A percentile compares a stretch with the other conserved stretches of the same genome.
Evolutionary conservation across 2,113 vertebrate species (phyloP).

Genomic region (Bubo bubo): DNA sequence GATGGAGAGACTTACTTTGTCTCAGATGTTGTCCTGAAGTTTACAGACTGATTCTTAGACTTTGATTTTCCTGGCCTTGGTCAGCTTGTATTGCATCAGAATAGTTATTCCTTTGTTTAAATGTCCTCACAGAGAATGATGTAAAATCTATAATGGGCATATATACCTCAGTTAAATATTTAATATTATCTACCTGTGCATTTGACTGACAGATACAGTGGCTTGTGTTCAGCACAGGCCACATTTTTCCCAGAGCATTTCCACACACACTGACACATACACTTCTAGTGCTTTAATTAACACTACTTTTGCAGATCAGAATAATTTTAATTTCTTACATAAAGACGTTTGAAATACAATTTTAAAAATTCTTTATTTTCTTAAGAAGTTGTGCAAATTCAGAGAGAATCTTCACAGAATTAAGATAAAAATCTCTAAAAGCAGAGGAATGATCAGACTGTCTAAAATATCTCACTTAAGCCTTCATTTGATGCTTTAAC

Average conservation of each 20-base stretch:
- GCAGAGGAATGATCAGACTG: not conserved
- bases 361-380: not conserved
- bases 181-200: not conserved
- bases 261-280: not conserved
- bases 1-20: not conserved
- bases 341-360: not conserved
- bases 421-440: not conserved
- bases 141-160: not conserved
- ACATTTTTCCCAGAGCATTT: not conserved
- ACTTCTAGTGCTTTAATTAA: not conserved
- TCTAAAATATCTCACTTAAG: not conserved
- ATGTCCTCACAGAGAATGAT: not conserved
- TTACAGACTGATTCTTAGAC: not conserved
- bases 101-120: not conserved
- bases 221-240: not conserved
- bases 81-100: not conserved
- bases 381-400: not conserved
- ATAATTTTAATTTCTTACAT: not conserved
- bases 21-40: not conserved
- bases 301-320: not conserved
- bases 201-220: not conserved
- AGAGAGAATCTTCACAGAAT: not conserved
- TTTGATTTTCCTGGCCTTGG: not conserved
- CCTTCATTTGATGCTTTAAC: not conserved
- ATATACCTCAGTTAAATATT: not conserved